Evolutionary conservation across 2,113 vertebrate species (phyloP), one percentile per base, ranked within the genome.

Genomic region (Pluvialis apricaria): DNA sequence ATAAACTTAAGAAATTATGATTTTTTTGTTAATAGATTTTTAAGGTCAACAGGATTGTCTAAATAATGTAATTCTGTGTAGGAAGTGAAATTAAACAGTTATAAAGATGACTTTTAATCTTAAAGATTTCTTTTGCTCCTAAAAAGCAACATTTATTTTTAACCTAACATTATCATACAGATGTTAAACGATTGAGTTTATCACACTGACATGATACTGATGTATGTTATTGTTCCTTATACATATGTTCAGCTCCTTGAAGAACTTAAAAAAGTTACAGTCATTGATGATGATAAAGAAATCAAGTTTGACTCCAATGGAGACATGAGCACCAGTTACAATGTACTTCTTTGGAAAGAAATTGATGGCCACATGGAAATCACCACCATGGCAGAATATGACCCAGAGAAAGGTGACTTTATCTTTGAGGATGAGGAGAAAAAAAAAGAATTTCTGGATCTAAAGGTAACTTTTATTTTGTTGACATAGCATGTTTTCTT

Each of bases 311-410:
- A 99, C 93, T 64, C 90, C 18, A 96, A 84, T 0, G 99, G 99
- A 68, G 98, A 99, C 90, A 95, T 99, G 79, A 99, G 98, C 60
- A 97, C 97, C 78, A 98, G 98, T 60, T 99, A 99, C 4, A 97
- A 99, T 38, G 90, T 99, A 40, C 94, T 96, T 4, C 80, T 99
- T 81, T 99, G 99, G 99, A 98, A 98, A 73, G 97, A 98, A 68
- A 68, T 95, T 8, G 60, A 94, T 6, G 97, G 96, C 45, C 96
- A 54, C 13, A 76, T 98, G 86, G 36, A 97, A 28, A 85, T 98
- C 38, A 87, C 80, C n/a, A 94, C 97, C 10, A 95, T 99, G 90
- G 98, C 98, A 75, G 98, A 98, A 92, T 99, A 99, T 29, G 81
- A 99, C 21, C 75, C 93, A 31, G n/a, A 94, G 44, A 98, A 97